Evolutionary conservation across 2,888 invertebrate species (phyloP), one percentile per base, ranked within the genome.

Genomic region (Furcula furcula): DNA sequence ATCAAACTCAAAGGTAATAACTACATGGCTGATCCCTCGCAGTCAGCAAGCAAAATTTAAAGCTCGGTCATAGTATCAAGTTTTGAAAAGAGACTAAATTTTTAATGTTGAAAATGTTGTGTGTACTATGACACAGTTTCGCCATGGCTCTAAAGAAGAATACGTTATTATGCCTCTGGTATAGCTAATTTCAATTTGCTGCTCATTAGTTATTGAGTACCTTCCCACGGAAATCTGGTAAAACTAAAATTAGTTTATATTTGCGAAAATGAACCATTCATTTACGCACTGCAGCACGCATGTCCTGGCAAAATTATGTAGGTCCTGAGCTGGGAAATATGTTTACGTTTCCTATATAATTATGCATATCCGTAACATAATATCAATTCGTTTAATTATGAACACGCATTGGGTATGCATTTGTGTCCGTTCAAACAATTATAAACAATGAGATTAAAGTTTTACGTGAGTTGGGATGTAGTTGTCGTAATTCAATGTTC

Each of bases 401-500:
- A 32, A 48, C 38, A 36, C 15, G 10, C 27, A 7, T 11, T 1
- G 11, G 12, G 15, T 34, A 25, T 36, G 22, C 32, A 27, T 52
- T 49, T 45, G 46, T 55, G 35, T 56, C 31, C 33, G 27, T 16
- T 34, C 19, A 28, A 45, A 52, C 16, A 21, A 47, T 55, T 15
- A 41, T 44, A 38, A 27, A 16, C 27, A 29, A 20, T 18, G 30
- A 44, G 39, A 46, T 55, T 42, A 44, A 51, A 49, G 27, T 39
- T 46, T 52, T 47, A 48, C 34, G 33, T 50, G 46, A 51, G 51
- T 29, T 37, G 35, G 28, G 55, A 55, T 32, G 40, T 38, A 34
- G 56, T 49, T 61, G 62, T 57, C 48, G 40, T 30, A 41, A 45
- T 39, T n/a, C n/a, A n/a, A n/a, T n/a, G n/a, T n/a, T n/a, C n/a